phyloP scores from a whole-genome alignment of 2,797 vertebrate genomes.

The Parotocinclus haroldoi region DNA sequence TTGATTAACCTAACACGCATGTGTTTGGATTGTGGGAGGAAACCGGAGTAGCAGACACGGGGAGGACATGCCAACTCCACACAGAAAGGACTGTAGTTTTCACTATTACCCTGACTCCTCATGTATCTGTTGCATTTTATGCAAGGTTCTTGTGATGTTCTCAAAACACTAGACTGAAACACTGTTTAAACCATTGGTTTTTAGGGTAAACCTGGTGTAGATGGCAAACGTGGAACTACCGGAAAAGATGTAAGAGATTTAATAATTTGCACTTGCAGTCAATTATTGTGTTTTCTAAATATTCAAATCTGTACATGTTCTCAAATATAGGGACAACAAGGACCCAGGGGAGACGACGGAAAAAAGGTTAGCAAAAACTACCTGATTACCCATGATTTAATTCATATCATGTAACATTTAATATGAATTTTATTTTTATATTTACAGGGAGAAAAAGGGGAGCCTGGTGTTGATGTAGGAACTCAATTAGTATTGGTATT shows the following conservation, averaged over 20 bases:
- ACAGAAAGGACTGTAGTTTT: no score
- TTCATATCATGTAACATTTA: neutral
- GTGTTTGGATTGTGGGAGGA: no score
- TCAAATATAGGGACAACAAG: slow-evolving; percentile 64
- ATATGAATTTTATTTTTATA: slow-evolving; percentile 22
- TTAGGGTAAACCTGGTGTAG: slow-evolving; percentile 72
- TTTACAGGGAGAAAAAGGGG: slow-evolving; percentile 69
- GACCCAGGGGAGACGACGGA: slow-evolving; percentile 63
- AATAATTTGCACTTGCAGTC: neutral
- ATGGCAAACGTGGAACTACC: slow-evolving; percentile 72
- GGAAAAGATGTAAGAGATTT: slow-evolving; percentile 67
- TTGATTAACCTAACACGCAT: no score
- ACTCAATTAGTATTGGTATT: neutral
- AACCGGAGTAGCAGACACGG: no score
- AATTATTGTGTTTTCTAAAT: neutral
- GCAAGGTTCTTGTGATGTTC: no score
- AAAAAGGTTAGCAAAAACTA: slow-evolving; percentile 58
- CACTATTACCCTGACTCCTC: no score
- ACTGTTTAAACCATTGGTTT: slow-evolving; percentile 9
- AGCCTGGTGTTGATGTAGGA: slow-evolving; percentile 65
- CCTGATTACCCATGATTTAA: neutral
- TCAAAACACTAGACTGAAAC: neutral
- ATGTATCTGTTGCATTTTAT: no score
- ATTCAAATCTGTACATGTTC: slow-evolving; percentile 8
- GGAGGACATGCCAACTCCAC: no score